phyloP scores from a whole-genome alignment of 2,113 vertebrate genomes.

The Beaufortia kweichowensis region DNA sequence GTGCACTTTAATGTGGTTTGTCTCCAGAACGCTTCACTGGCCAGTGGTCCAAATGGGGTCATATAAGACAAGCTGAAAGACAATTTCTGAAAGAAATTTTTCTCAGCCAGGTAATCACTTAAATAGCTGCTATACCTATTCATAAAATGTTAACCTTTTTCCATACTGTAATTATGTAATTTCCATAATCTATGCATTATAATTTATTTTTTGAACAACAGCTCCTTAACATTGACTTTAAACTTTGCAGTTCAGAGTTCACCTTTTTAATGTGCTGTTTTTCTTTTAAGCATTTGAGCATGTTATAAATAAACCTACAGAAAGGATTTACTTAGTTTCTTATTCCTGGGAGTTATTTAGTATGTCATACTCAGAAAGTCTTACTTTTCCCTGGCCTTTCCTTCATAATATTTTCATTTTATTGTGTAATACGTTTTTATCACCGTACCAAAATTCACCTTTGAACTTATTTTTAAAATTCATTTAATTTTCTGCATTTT shows the following conservation, averaged over 20 bases:
- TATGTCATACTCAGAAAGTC: conserved; percentile 44
- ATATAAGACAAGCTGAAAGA: neutral
- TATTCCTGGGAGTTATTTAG: conserved; percentile 57
- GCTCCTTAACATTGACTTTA: neutral
- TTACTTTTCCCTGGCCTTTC: conserved; percentile 35
- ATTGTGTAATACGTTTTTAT: conserved; percentile 27
- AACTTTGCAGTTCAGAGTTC: conserved; percentile 49
- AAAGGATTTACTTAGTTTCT: conserved; percentile 61
- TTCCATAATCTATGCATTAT: neutral
- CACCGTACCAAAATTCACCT: conserved; percentile 14
- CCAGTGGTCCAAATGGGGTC: neutral
- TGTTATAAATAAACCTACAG: conserved; percentile 38
- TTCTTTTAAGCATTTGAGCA: conserved; percentile 40
- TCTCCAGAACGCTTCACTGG: neutral
- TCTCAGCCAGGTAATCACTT: neutral
- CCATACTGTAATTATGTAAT: neutral
- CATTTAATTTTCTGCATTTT: conserved; percentile 11
- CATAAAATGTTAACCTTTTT: no score
- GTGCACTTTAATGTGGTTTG: neutral
- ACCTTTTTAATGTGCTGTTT: conserved; percentile 13
- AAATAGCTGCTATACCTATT: neutral
- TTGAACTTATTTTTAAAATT: conserved; percentile 22
- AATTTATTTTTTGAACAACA: neutral
- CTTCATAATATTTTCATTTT: conserved; percentile 13
- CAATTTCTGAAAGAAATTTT: neutral